Conservation (phyloP, 2,797 vertebrate species). For the Telmatherina bonti region DNA sequence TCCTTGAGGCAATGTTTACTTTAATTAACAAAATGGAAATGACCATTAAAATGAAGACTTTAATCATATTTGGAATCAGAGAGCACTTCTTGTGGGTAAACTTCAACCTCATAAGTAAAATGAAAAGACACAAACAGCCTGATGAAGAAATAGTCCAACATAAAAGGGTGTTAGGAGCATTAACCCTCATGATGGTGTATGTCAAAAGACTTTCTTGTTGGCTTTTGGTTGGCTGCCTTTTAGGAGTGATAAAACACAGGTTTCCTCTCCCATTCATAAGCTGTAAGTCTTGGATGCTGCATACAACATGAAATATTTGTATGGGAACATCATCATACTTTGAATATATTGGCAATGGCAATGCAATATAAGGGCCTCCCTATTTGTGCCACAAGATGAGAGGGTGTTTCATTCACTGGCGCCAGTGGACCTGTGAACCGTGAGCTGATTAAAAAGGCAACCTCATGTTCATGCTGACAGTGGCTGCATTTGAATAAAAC, state of each 20-base stretch:
- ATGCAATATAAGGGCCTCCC: constrained; percentile 79
- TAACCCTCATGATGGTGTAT: constrained; percentile 54
- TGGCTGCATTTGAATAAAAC: constrained; percentile 57
- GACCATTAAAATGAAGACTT: constrained; percentile 79
- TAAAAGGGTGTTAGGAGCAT: constrained; percentile 69
- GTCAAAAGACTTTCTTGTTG: constrained; percentile 68
- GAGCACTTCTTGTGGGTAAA: constrained; percentile 36
- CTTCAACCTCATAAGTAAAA: constrained; percentile 39
- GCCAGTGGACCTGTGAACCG: constrained; percentile 70
- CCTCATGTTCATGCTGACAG: constrained; percentile 68
- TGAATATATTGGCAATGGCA: constrained; percentile 80
- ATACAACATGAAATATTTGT: constrained; percentile 82
- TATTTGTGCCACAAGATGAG: constrained; percentile 82
- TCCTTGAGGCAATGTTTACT: constrained; percentile 81
- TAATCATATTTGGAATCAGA: constrained; percentile 76
- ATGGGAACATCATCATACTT: constrained; percentile 81
- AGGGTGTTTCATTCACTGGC: constrained; percentile 73
- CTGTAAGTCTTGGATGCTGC: constrained; percentile 80
- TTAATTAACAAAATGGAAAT: constrained; percentile 83
- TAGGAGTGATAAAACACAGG: constrained; percentile 81
- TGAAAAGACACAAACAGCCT: constrained; percentile 29
- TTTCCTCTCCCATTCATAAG: constrained; percentile 79
- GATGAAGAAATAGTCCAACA: constrained; percentile 64
- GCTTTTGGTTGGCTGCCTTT: constrained; percentile 66
- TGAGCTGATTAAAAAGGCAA: constrained; percentile 68